phyloP scores from a whole-genome alignment of 35 echinoderm and acorn worm genomes.

The Holothuria glaberrima region DNA sequence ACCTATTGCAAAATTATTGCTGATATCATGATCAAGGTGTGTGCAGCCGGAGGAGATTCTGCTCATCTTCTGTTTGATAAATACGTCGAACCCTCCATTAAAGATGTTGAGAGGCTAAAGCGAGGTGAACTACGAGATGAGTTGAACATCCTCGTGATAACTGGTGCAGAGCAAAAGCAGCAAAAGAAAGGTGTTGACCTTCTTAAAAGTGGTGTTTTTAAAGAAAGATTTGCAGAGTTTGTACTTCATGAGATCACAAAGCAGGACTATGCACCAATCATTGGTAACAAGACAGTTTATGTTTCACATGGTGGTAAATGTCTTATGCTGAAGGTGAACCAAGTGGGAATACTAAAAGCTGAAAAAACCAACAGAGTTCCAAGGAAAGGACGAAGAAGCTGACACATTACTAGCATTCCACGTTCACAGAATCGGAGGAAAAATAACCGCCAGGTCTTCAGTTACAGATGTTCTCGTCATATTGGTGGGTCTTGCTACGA shows the following conservation, averaged over 20 bases:
- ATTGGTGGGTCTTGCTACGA: background rate
- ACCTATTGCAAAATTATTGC: conserved; percentile 58
- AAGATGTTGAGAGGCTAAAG: conserved; percentile 57
- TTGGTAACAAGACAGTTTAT: conserved; percentile 40
- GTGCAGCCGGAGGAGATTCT: conserved; percentile 48
- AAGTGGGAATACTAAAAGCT: conserved; percentile 52
- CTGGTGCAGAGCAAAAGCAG: conserved; percentile 52
- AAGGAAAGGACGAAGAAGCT: conserved; percentile 49
- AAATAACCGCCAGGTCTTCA: conserved; percentile 19
- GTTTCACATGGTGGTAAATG: conserved; percentile 63
- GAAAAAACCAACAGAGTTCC: conserved; percentile 58
- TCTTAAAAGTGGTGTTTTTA: conserved; percentile 37
- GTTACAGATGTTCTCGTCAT: conserved; percentile 50
- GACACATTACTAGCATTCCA: conserved; percentile 50
- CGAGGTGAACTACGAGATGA: background rate
- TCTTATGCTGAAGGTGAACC: conserved; percentile 57
- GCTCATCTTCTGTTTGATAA: conserved; percentile 54
- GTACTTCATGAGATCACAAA: conserved; percentile 63
- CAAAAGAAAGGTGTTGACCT: conserved; percentile 39
- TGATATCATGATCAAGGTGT: conserved; percentile 52
- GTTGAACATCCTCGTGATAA: conserved; percentile 39
- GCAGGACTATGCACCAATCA: conserved; percentile 55
- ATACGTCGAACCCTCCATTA: conserved; percentile 45
- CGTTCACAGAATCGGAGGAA: conserved; percentile 5
- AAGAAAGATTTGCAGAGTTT: conserved; percentile 50